Percentiles rank a stretch among this genome's conserved stretches.
These are phyloP conservation scores for Loripinus fragilis DNA, from an alignment of 2,888 invertebrate genomes.

Conservation along the genomic window DNA sequence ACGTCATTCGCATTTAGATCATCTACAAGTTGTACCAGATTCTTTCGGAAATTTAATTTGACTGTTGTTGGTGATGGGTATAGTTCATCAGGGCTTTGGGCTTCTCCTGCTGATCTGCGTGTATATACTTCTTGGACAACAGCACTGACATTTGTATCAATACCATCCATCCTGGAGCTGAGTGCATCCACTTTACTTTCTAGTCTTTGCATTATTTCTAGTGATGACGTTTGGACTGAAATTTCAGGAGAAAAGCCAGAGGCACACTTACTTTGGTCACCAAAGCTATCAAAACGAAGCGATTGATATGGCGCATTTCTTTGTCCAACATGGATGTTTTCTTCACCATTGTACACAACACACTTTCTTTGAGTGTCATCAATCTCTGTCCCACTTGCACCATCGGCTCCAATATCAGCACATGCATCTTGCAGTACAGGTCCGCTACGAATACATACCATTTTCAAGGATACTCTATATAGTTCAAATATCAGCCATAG, in stretches of 20 bases:
- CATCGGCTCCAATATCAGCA: neutral
- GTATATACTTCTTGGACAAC: too few relatives aligned
- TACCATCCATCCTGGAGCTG: neutral
- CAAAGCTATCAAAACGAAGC: too few relatives aligned
- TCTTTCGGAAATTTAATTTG: neutral
- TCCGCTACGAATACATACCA: neutral
- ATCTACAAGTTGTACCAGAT: neutral
- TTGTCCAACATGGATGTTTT: neutral
- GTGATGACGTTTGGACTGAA: too few relatives aligned
- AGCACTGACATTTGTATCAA: neutral
- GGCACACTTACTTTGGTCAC: too few relatives aligned
- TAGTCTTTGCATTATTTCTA: neutral
- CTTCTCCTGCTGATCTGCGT: too few relatives aligned
- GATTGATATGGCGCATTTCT: neutral
- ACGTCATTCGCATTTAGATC: neutral
- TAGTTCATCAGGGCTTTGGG: neutral
- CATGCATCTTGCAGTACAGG: neutral
- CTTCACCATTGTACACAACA: neutral
- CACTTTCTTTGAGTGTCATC: neutral
- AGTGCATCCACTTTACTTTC: neutral
- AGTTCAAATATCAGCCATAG: slow-evolving; percentile 2
- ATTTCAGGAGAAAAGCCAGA: neutral
- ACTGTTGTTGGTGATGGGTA: neutral
- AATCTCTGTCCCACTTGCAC: neutral
- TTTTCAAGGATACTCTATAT: neutral